Evolutionary conservation across 37 sponge, comb jelly and placozoan species (phyloP), one percentile per base, ranked within the genome.

Genomic region (Beroe forskalii): DNA sequence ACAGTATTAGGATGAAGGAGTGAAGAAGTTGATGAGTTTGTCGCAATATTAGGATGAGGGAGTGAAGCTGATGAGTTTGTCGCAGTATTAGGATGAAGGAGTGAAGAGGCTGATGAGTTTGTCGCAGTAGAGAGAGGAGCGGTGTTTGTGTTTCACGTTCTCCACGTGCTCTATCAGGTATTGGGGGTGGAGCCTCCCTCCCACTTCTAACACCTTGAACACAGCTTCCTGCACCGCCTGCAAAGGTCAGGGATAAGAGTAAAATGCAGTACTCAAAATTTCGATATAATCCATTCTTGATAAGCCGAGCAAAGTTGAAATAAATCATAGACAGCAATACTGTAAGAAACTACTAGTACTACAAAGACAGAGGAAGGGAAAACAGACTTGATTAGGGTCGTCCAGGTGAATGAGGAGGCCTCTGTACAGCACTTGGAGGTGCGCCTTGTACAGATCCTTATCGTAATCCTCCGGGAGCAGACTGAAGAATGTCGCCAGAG

Each of bases 391-490:
- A 30, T 93, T 91, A 1, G 96, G 93, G 67, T 98, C 99, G 90
- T 98, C 99, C 19, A 98, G 86, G 41, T 98, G 99, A 22, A 98
- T 83, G 32, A 98, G 90, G 28, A 98, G 76, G 20, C 94, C 94
- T 23, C 91, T 93, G 92, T 92, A 98, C 2, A 98, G 55, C 24
- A 80, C 94, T 44, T 96, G 94, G 61, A 90, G 41, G 83, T 98
- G 99, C 22, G 96, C 96, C 39, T 64, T 93, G 90, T 94, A 96
- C 39, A 96, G 60, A 60, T 48, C 69, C 28, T 40, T 62, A 67
- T 95, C 92, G 67, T 98, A 98, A 41, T 92, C 92, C 0, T 91
- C 76, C 24, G 98, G 96, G 67, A 97, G 90, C 8, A 92, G 91
- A 55, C 93, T 95, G 63, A 24, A 93, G 60, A 60, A 95, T 41